Evolutionary conservation across 2,797 vertebrate genomes (phyloP).

Genomic region (Caiman crocodilus): DNA sequence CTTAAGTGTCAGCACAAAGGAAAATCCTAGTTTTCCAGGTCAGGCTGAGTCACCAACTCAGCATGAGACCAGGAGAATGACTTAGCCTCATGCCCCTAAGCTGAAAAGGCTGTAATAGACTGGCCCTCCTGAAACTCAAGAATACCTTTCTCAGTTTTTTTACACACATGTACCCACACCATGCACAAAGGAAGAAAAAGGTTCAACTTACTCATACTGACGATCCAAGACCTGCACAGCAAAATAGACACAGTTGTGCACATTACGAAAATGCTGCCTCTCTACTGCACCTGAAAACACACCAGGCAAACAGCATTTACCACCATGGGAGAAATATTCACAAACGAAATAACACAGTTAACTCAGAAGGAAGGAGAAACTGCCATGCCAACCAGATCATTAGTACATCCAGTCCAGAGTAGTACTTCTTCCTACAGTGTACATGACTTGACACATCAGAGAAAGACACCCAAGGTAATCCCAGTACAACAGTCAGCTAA

Average conservation of each 20-base stretch:
- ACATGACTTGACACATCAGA: neutral
- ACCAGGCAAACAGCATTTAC: neutral
- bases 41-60: neutral
- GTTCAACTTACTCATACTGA: conserved; percentile 91
- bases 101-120: neutral
- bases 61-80: neutral
- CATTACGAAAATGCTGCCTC: conserved; percentile 88
- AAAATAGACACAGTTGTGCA: conserved; percentile 98
- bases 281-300: conserved; percentile 85
- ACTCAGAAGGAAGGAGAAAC: neutral
- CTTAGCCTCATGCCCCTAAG: neutral
- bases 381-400: neutral
- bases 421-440: neutral
- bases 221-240: conserved; percentile 93
- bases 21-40: neutral
- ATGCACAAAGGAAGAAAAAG: neutral
- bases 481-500: neutral
- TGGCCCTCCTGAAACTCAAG: neutral
- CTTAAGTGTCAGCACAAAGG: neutral
- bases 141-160: neutral
- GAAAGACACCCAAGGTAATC: neutral
- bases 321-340: neutral
- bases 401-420: neutral
- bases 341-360: neutral
- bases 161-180: neutral